Evolutionary conservation across 1,140 invertebrate genomes (phyloP).

Genomic region (Drosophila tani): DNA sequence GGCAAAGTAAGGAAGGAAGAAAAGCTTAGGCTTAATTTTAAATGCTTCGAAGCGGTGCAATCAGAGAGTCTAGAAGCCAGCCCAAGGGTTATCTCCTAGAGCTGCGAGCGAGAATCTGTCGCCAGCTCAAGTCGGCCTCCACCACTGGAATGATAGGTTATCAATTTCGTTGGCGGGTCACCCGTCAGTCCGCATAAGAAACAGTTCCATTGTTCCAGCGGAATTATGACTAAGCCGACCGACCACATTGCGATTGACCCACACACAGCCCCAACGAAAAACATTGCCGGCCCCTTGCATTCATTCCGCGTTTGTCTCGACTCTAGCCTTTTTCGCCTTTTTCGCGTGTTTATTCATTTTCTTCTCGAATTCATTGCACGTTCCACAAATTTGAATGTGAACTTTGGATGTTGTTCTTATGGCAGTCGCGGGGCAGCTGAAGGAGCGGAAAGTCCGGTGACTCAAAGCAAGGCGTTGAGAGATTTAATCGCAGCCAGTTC

Average conservation of each 20-base stretch:
- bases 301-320: slow-evolving; percentile 41
- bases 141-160: slow-evolving; percentile 50
- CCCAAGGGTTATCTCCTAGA: slow-evolving; percentile 59
- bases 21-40: slow-evolving; percentile 24
- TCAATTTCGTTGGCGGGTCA: slow-evolving; percentile 73
- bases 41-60: slow-evolving; percentile 24
- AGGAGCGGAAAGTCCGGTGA: slow-evolving; percentile 65
- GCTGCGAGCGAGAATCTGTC: slow-evolving; percentile 52
- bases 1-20: slow-evolving; percentile 22
- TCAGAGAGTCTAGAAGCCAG: slow-evolving; percentile 41
- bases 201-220: slow-evolving; percentile 59
- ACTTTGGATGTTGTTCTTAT: slow-evolving; percentile 41
- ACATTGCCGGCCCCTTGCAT: slow-evolving; percentile 55
- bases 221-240: slow-evolving; percentile 73
- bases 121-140: slow-evolving; percentile 22
- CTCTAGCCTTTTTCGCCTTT: slow-evolving; percentile 7
- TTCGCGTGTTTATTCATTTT: slow-evolving; percentile 76
- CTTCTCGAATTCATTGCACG: slow-evolving; percentile 74
- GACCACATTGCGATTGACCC: slow-evolving; percentile 62
- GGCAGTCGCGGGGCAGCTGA: slow-evolving; percentile 43
- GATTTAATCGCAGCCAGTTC: slow-evolving; percentile 68
- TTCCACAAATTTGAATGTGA: slow-evolving; percentile 82
- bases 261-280: slow-evolving; percentile 46
- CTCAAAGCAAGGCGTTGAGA: slow-evolving; percentile 76
- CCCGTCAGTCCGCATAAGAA: slow-evolving; percentile 38